Conservation (phyloP, 2,113 vertebrate species). For the Takifugu bimaculatus region DNA sequence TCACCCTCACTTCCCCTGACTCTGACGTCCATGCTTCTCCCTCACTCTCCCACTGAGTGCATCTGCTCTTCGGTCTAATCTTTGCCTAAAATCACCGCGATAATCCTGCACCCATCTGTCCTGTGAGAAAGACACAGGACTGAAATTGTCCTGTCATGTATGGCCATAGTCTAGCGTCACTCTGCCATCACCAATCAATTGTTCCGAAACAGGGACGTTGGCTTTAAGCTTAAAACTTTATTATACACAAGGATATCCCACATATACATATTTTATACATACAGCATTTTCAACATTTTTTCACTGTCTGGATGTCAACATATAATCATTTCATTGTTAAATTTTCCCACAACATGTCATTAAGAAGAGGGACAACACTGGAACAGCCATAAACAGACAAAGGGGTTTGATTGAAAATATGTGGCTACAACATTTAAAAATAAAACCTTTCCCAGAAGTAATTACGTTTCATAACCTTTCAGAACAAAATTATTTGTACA, state of each 20-base stretch:
- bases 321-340: slow-evolving; percentile 30
- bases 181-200: slow-evolving; percentile 17
- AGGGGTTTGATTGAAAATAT: slow-evolving; percentile 52
- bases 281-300: slow-evolving; percentile 48
- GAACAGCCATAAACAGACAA: slow-evolving; percentile 55
- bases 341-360: slow-evolving; percentile 20
- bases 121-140: slow-evolving; percentile 34
- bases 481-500: slow-evolving; percentile 16
- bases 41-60: slow-evolving; percentile 74
- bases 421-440: slow-evolving; percentile 59
- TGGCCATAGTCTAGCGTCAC: slow-evolving; percentile 13
- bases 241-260: slow-evolving; percentile 72
- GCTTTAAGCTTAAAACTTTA: slow-evolving; percentile 61
- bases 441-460: slow-evolving; percentile 39
- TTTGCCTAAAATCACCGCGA: slow-evolving; percentile 78
- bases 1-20: slow-evolving; percentile 29
- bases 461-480: slow-evolving; percentile 33
- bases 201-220: slow-evolving; percentile 26
- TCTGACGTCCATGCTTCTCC: slow-evolving; percentile 51
- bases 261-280: slow-evolving; percentile 71
- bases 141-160: slow-evolving; percentile 31
- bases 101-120: slow-evolving; percentile 79
- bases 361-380: slow-evolving; percentile 46
- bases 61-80: slow-evolving; percentile 77
- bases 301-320: slow-evolving; percentile 20